A percentile compares a stretch with the other conserved stretches of the same genome.
Evolutionary conservation across 2,888 invertebrate genomes (phyloP).

Genomic region (Apamea crenata): DNA sequence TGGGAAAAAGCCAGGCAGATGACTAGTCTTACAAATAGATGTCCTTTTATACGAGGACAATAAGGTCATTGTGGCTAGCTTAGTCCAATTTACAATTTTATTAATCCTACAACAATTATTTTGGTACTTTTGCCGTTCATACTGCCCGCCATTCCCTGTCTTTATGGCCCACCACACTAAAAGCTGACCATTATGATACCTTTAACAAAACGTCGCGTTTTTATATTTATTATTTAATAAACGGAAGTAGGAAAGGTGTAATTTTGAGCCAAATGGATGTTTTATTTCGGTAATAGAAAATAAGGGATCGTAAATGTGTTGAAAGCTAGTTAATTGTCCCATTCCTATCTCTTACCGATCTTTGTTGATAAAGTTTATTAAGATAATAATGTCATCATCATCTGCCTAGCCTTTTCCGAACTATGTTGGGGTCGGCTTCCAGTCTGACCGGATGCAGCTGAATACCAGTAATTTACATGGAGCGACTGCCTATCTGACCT

Average conservation of each 20-base stretch:
- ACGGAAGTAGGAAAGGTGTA: not conserved
- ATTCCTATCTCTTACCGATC: not conserved
- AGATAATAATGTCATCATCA: too few relatives aligned
- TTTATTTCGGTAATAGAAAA: conserved; percentile 16
- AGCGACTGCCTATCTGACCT: too few relatives aligned
- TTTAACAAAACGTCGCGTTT: conserved; percentile 38
- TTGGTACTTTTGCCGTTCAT: conserved; percentile 24
- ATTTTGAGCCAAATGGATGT: conserved; percentile 16
- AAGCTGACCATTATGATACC: conserved; percentile 15
- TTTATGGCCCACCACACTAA: conserved; percentile 29
- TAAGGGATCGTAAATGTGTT: not conserved
- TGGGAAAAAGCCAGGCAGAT: too few relatives aligned
- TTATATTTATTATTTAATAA: conserved; percentile 46
- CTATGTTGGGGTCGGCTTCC: too few relatives aligned
- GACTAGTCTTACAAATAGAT: not conserved
- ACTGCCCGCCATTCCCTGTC: not conserved
- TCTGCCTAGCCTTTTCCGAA: too few relatives aligned
- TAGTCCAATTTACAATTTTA: conserved; percentile 35
- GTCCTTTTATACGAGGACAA: conserved; percentile 5
- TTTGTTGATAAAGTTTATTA: not conserved
- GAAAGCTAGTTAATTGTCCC: not conserved
- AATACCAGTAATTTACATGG: too few relatives aligned
- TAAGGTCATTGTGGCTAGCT: conserved; percentile 1
- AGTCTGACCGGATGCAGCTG: too few relatives aligned
- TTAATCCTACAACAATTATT: conserved; percentile 54